Conservation (phyloP, 2,888 invertebrate species). For the Lycocerus yunnanus region DNA sequence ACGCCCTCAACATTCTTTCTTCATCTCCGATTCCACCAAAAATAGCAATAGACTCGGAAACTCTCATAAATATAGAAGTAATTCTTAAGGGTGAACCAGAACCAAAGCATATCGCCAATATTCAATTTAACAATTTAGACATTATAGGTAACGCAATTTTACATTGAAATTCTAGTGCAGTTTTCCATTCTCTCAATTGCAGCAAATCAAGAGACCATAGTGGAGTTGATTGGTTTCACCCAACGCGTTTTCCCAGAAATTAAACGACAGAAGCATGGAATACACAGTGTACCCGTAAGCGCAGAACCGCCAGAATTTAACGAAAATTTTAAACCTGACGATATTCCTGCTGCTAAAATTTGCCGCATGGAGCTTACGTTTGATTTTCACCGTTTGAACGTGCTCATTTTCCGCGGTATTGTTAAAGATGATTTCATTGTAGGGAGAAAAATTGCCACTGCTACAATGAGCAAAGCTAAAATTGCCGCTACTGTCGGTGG, state of each 20-base stretch:
- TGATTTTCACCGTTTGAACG: constrained; percentile 90
- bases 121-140: constrained; percentile 92
- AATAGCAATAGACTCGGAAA: constrained; percentile 62
- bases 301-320: neutral
- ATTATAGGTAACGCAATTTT: constrained; percentile 74
- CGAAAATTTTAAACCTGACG: neutral
- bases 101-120: constrained; percentile 74
- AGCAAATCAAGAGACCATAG: constrained; percentile 95
- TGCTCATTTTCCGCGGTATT: constrained; percentile 81
- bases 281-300: neutral
- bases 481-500: constrained; percentile 81
- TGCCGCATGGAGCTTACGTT: constrained; percentile 85
- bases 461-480: constrained; percentile 88
- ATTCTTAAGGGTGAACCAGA: constrained; percentile 65
- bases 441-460: constrained; percentile 91
- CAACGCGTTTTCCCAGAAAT: constrained; percentile 69
- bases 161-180: neutral
- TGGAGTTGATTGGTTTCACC: constrained; percentile 88
- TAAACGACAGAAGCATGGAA: constrained; percentile 41
- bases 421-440: constrained; percentile 71
- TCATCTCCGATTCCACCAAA: constrained; percentile 44
- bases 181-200: constrained; percentile 27
- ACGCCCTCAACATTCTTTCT: constrained; percentile 58
- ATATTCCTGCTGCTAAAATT: constrained; percentile 45
- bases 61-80: constrained; percentile 81